A percentile compares a stretch with the other conserved stretches of the same genome.
Evolutionary conservation across 2,797 vertebrate genomes (phyloP).

Genomic region (Enteromius argenteus): DNA sequence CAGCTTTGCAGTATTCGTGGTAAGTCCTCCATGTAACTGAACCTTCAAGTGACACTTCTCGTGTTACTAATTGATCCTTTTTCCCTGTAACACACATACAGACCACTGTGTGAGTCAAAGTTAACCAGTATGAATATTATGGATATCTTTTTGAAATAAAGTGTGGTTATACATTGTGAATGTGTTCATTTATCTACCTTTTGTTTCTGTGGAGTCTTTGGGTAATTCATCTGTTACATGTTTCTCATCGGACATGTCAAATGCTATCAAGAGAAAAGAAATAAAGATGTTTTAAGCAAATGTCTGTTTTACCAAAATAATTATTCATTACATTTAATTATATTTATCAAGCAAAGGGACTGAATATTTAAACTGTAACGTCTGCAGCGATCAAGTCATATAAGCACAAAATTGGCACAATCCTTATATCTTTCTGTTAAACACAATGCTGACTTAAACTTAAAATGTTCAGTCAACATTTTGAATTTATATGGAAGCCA

Average conservation of each 20-base stretch:
- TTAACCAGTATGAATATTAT: neutral
- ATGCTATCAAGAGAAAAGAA: conserved; percentile 68
- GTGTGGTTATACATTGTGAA: neutral
- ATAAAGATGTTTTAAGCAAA: neutral
- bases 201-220: conserved; percentile 37
- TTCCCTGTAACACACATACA: conserved; percentile 40
- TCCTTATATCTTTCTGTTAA: neutral
- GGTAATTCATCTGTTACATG: conserved; percentile 55
- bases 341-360: neutral
- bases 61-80: conserved; percentile 72
- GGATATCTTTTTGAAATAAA: neutral
- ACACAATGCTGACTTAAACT: neutral
- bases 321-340: neutral
- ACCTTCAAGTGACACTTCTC: conserved; percentile 71
- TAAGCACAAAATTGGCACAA: neutral
- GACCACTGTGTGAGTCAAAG: neutral
- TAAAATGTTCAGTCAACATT: neutral
- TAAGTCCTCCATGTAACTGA: conserved; percentile 78
- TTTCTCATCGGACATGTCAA: conserved; percentile 78
- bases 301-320: neutral
- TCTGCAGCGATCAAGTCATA: too few species aligned
- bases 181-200: conserved; percentile 53
- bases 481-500: neutral
- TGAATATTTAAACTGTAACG: neutral
- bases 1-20: conserved; percentile 78